Conservation (phyloP, 2,888 invertebrate genomes). For the Lasioglossum zephyrum region DNA sequence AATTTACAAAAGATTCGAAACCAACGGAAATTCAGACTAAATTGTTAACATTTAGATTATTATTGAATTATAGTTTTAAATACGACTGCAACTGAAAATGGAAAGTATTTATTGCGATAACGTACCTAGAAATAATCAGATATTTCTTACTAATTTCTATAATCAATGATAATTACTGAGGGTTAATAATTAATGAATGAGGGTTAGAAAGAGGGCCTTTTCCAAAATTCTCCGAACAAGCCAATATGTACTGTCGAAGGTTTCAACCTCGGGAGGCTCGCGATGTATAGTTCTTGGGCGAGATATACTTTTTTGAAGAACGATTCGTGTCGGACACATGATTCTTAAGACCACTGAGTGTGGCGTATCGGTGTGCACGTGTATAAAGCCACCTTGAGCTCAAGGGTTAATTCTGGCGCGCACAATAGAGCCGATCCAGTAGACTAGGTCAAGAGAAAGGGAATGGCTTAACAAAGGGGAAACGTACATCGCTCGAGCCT, state of each 20-base stretch:
- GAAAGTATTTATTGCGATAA: too few relatives aligned
- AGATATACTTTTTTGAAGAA: conserved; percentile 39
- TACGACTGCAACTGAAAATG: too few relatives aligned
- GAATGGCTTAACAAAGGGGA: conserved; percentile 66
- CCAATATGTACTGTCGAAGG: background rate
- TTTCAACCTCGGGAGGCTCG: background rate
- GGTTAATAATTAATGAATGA: too few relatives aligned
- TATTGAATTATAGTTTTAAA: too few relatives aligned
- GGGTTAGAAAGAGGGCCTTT: too few relatives aligned
- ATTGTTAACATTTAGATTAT: too few relatives aligned
- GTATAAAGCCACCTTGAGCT: conserved; percentile 59
- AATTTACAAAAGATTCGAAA: too few relatives aligned
- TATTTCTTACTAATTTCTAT: too few relatives aligned
- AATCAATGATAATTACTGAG: too few relatives aligned
- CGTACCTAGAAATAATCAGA: too few relatives aligned
- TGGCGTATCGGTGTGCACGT: background rate
- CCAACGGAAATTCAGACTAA: too few relatives aligned
- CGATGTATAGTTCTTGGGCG: background rate
- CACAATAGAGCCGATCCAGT: conserved; percentile 65
- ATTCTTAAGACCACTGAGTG: conserved; percentile 26
- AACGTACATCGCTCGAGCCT: conserved; percentile 56
- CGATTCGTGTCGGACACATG: conserved; percentile 6
- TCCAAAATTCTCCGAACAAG: too few relatives aligned
- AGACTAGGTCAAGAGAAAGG: conserved; percentile 71
- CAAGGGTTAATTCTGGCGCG: conserved; percentile 66